Conservation (phyloP, 2,797 vertebrate genomes). For the Myripristis murdjan region DNA sequence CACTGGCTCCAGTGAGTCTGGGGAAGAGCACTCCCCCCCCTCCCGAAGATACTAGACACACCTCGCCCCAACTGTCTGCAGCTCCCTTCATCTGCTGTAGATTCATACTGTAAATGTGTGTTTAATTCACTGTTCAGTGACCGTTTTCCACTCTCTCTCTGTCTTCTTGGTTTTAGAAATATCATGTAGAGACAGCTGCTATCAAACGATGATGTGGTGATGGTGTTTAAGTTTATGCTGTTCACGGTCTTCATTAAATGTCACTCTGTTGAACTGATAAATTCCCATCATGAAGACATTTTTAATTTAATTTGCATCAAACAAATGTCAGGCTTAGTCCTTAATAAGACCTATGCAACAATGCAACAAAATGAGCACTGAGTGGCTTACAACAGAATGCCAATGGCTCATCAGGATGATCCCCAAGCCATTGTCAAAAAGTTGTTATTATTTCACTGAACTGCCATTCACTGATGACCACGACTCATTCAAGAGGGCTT, state of each 20-base stretch:
- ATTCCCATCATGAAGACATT: no score
- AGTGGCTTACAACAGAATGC: conserved; percentile 34
- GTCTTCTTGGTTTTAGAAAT: no score
- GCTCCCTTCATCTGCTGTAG: conserved; percentile 40
- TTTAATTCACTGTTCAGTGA: not conserved
- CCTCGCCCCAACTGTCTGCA: conserved; percentile 56
- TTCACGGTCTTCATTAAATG: no score
- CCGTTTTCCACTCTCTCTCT: no score
- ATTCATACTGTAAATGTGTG: conserved; percentile 20
- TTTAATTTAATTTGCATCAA: not conserved
- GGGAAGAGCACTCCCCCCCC: conserved; percentile 40
- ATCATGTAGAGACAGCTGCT: no score
- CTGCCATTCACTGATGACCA: not conserved
- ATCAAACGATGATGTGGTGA: no score
- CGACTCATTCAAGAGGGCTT: no score
- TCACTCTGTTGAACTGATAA: no score
- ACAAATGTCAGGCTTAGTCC: not conserved
- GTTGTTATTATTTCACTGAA: no score
- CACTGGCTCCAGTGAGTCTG: conserved; percentile 88
- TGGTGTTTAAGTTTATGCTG: no score
- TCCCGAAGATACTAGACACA: conserved; percentile 65
- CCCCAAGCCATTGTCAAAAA: conserved; percentile 31
- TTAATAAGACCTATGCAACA: not conserved
- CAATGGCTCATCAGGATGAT: conserved; percentile 46
- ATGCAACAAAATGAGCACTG: conserved; percentile 11